phyloP scores from a whole-genome alignment of 1,140 invertebrate species.

The Tetranychus urticae region DNA sequence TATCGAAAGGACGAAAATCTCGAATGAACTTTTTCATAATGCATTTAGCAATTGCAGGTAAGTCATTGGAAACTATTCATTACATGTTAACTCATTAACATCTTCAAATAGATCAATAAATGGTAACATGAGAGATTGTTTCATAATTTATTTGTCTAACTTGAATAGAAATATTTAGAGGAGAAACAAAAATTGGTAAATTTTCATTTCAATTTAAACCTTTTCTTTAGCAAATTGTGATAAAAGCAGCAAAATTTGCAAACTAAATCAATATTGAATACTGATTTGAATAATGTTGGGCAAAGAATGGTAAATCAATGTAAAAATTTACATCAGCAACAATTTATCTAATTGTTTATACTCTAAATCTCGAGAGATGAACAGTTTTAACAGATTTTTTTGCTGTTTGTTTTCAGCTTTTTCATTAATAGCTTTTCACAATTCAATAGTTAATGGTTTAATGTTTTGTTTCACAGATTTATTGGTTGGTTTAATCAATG shows the following conservation, averaged over 20 bases:
- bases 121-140: neutral
- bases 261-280: neutral
- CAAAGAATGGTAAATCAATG: too few relatives aligned
- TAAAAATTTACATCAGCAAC: too few relatives aligned
- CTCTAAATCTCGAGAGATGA: too few relatives aligned
- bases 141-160: neutral
- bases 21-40: conserved; percentile 92
- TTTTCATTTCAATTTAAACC: neutral
- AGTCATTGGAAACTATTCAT: neutral
- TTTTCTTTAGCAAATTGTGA: neutral
- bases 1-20: conserved; percentile 60
- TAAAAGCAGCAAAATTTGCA: neutral
- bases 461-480: conserved; percentile 40
- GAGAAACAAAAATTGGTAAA: neutral
- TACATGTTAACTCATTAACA: neutral
- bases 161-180: too few relatives aligned
- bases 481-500: conserved; percentile 56
- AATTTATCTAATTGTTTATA: too few relatives aligned
- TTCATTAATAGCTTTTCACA: too few relatives aligned
- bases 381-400: too few relatives aligned
- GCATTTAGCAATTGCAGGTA: conserved; percentile 70
- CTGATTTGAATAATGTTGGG: too few relatives aligned
- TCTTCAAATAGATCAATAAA: neutral
- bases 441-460: neutral
- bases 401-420: too few relatives aligned